Evolutionary conservation across 2,888 invertebrate species (phyloP), one percentile per base, ranked within the genome.

Genomic region (Tetranychus piercei): DNA sequence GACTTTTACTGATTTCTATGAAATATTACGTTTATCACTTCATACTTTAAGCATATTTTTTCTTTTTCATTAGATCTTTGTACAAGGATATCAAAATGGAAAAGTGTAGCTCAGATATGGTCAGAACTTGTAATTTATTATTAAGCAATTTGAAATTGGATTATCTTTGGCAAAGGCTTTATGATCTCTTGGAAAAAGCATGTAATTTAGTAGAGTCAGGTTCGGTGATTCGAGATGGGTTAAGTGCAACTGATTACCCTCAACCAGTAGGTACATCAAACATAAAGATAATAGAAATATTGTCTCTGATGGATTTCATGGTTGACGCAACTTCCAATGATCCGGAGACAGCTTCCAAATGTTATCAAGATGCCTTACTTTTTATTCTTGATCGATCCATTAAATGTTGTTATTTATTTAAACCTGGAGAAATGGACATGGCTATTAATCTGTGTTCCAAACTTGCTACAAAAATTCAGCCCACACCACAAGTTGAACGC

Each of bases 121-220:
- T 89, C 18, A 92, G 92, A 82, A 90, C 90, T 23, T 90, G 91
- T 1, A 92, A 92, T 83, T 84, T 92, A 77, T 83, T 93, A 44
- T 90, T 93, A 81, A 88, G 89, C 74, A 89, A 90, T 0, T 85
- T 92, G 77, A 91, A 92, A 80, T 88, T 89, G n/a, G 88, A 88
- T 75, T 92, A 90, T 80, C 88, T 92, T 75, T 93, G 93, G 92
- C 64, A 74, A 64, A 69, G 73, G 18, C 64, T 75, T 70, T 74
- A 18, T 20, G 20, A 75, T 71, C 71, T 75, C 44, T 44, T 75
- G 71, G 11, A 66, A 18, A 55, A 73, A 9, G 71, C 73, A 45
- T 73, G 76, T 69, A 22, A 71, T 15, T 34, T 34, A 34, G 34
- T 34, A 34, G 34, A 34, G 34, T 34, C 34, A 34, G 34, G 34